These are phyloP conservation scores for Branchinecta sandiegonensis DNA, from an alignment of 2,888 invertebrate genomes.

Conservation along the genomic window DNA sequence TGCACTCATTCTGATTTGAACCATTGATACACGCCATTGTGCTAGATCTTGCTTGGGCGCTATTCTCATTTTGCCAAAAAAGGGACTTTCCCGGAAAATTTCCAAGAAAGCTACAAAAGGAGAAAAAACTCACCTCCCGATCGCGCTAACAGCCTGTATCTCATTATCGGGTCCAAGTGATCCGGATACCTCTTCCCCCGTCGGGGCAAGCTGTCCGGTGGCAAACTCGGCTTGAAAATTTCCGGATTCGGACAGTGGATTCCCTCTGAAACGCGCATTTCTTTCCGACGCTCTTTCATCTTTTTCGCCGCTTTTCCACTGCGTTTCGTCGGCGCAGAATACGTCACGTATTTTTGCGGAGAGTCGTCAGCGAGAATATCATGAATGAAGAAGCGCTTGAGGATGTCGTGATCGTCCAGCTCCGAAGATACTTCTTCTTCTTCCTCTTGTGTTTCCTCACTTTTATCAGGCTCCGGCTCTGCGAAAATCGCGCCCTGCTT, in stretches of 20 bases:
- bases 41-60: too few relatives aligned
- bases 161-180: constrained; percentile 23
- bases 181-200: constrained; percentile 21
- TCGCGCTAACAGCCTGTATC: constrained; percentile 22
- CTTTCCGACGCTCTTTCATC: background rate
- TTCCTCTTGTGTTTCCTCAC: background rate
- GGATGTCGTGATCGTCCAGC: background rate
- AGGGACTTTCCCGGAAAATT: too few relatives aligned
- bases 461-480: background rate
- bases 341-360: background rate
- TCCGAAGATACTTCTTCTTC: constrained; percentile 6
- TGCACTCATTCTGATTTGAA: too few relatives aligned
- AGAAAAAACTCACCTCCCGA: constrained; percentile 22
- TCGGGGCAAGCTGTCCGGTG: background rate
- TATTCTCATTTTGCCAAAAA: too few relatives aligned
- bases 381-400: constrained; percentile 8
- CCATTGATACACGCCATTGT: too few relatives aligned
- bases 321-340: background rate
- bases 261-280: background rate
- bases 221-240: background rate
- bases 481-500: background rate
- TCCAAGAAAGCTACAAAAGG: background rate
- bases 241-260: background rate
- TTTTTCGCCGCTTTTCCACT: background rate
- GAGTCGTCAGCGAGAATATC: constrained; percentile 3